Evolutionary conservation across 2,888 invertebrate species (phyloP).

Genomic region (Cylindroiulus punctatus): DNA sequence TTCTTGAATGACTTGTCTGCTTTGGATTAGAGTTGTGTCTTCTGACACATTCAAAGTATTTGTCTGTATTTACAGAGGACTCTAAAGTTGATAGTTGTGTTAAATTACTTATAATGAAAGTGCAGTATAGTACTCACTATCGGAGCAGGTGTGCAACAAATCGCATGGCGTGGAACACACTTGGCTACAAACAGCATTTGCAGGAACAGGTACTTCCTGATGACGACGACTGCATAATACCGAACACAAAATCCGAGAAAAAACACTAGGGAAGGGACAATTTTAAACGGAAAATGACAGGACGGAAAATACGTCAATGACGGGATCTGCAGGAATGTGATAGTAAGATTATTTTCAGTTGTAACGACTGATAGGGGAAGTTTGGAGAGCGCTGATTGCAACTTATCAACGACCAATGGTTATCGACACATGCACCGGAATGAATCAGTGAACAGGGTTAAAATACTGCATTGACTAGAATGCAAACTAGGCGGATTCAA

Average conservation of each 20-base stretch:
- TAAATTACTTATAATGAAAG: too few species aligned
- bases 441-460: background rate
- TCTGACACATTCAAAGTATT: too few species aligned
- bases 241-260: background rate
- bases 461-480: background rate
- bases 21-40: too few species aligned
- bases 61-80: too few species aligned
- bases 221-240: background rate
- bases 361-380: background rate
- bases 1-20: too few species aligned
- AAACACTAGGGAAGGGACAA: background rate
- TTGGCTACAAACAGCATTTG: background rate
- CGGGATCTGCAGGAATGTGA: background rate
- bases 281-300: background rate
- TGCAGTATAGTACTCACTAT: slow-evolving; percentile 4
- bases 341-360: background rate
- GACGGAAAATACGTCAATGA: background rate
- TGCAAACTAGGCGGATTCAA: background rate
- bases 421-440: background rate
- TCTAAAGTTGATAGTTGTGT: too few species aligned
- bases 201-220: background rate
- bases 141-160: background rate
- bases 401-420: background rate
- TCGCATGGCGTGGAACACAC: background rate
- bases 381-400: background rate